Evolutionary conservation across 92 coral and sea anemone species (phyloP).

Genomic region (Muricea muricata): DNA sequence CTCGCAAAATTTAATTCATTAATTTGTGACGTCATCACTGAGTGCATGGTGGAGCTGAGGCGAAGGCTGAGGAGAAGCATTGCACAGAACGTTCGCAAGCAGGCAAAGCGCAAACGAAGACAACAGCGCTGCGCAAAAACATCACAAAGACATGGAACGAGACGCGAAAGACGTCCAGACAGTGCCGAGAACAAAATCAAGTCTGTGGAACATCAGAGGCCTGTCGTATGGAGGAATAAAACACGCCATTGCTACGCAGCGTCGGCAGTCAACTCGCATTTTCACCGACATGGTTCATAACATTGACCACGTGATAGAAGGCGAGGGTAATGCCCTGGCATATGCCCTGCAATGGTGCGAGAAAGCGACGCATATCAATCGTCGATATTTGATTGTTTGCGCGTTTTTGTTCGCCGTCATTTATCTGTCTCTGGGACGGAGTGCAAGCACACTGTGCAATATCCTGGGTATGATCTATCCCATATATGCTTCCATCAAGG

Average conservation of each 20-base stretch:
- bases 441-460: slow-evolving; percentile 84
- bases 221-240: slow-evolving; percentile 11
- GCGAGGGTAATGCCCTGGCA: slow-evolving; percentile 67
- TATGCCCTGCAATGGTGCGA: slow-evolving; percentile 75
- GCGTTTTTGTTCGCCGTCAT: slow-evolving; percentile 70
- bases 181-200: slow-evolving; percentile 1
- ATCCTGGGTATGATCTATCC: slow-evolving; percentile 82
- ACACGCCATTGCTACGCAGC: neutral
- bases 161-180: slow-evolving; percentile 7
- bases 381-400: slow-evolving; percentile 71
- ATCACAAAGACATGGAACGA: neutral
- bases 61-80: no score
- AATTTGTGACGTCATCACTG: neutral
- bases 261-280: slow-evolving; percentile 29
- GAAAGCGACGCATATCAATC: slow-evolving; percentile 71
- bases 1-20: neutral
- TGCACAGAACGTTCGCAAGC: neutral
- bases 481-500: slow-evolving; percentile 84
- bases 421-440: slow-evolving; percentile 88
- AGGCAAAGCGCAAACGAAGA: neutral
- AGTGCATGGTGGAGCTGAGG: neutral
- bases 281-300: slow-evolving; percentile 25
- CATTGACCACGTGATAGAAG: slow-evolving; percentile 33
- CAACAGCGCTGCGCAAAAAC: neutral
- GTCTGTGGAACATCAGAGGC: slow-evolving; percentile 8